Base-by-base conservation (phyloP, 2,888 invertebrate genomes). In the Galeruca laticollis region DNA sequence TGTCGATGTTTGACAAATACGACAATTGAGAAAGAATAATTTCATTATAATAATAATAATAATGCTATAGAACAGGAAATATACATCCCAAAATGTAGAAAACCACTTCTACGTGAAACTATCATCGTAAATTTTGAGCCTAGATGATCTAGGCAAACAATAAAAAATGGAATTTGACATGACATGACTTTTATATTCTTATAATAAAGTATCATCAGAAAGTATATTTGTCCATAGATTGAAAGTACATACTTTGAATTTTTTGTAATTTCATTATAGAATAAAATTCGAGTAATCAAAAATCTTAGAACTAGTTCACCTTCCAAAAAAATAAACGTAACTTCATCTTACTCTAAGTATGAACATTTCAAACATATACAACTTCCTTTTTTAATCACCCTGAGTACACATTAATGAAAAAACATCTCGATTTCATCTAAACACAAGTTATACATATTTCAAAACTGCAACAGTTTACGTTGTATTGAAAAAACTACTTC, bases 301-400 rank as follows among this genome's bases (percentile, higher is more conserved):
- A 70, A 70, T 70, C 65, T 69, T 74, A 74, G 74, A 69, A 68
- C 64, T 72, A 74, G 71, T 69, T 56, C 62, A 72, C 69, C 69
- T 72, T 72, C 65, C 70, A 71, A 70, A 67, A 63, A 70, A 57
- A 63, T 72, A 74, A 69, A 69, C 71, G 70, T 71, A 64, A 72
- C 69, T 65, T 59, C 33, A 68, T 66, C 71, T 64, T 33, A 70
- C 72, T 69, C 72, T 65, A 49, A 70, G 70, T 71, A 74, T 61
- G 52, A 71, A 69, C 63, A 63, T 69, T 70, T 64, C 67, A 62
- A 68, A 72, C 71, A 70, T 61, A 62, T 57, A 52, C 35, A 26
- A 21, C 60, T 65, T 57, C 56, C 26, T 57, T 71, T 52, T 37
- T 59, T 43, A 15, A 47, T 51, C 60, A 59, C 47, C 33, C 18